A percentile compares a stretch with the other conserved stretches of the same genome.
phyloP scores from a whole-genome alignment of 2,113 vertebrate species.

The Choloepus hoffmanni region DNA sequence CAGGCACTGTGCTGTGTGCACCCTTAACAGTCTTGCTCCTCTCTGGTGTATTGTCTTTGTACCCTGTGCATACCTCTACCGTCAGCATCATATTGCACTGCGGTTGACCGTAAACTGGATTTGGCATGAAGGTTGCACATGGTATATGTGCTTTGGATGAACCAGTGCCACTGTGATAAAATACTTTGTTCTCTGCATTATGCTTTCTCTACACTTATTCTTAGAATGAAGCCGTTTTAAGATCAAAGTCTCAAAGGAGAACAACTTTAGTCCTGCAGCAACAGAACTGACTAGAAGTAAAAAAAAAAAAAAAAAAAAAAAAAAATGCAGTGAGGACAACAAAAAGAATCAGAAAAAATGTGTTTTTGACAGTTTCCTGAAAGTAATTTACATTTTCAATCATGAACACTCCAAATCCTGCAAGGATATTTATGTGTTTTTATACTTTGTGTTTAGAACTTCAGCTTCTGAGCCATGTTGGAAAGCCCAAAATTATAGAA shows the following conservation, averaged over 20 bases:
- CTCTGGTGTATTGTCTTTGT: not conserved
- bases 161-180: not conserved
- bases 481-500: not conserved
- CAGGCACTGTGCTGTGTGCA: not conserved
- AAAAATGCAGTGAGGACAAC: not conserved
- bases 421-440: not conserved
- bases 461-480: not conserved
- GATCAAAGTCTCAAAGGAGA: not conserved
- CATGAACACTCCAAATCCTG: not conserved
- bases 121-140: not conserved
- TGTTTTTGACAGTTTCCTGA: not conserved
- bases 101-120: not conserved
- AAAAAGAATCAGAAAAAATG: constrained; percentile 31
- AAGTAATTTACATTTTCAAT: not conserved
- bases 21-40: not conserved
- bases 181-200: not conserved
- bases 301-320: not conserved
- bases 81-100: not conserved
- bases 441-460: not conserved
- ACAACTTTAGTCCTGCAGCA: constrained; percentile 1
- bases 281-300: not conserved
- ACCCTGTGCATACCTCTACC: not conserved
- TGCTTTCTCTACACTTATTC: not conserved
- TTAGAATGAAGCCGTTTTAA: constrained; percentile 10
- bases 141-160: not conserved